Evolutionary conservation across 2,113 vertebrate genomes (phyloP), one percentile per base, ranked within the genome.

Genomic region (Ploceus nigricollis): DNA sequence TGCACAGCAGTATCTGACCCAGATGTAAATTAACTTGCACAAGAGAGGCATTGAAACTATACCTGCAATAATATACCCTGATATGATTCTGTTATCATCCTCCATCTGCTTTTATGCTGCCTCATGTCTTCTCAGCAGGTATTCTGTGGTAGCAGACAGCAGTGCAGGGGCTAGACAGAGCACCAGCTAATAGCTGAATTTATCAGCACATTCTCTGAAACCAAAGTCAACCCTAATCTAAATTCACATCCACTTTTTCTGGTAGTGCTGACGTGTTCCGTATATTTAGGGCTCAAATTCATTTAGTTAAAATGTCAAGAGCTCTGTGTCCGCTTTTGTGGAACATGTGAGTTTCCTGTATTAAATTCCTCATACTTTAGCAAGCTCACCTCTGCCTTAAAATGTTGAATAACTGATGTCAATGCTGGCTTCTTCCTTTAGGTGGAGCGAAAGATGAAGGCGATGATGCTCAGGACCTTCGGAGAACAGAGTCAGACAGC

Each of bases 401-500:
- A 91, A 73, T 72, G 68, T 21, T 39, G 17, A 81, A 54, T 75
- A 63, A 87, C 27, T 13, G 12, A 16, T 53, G 71, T 64, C 64
- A 87, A 1, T 93, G 42, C 37, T 93, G 88, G 20, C 23, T 92
- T 61, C 47, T 91, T 79, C 61, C 93, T 90, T 92, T 93, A 99
- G 99, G 98, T 95, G 98, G 98, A 78, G 99, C 98, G 6, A 98
- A 98, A 97, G 99, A 99, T 31, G 99, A 99, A 89, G 97, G 97
- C 0, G 99, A 99, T 0, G 99, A 99, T 30, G 88, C 95, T 33
- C 98, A 98, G 78, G 99, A 99, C 85, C 98, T 99, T 60, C 98
- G 99, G 92, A 98, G 99, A 88, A 99, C 99, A 2, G 99, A 99
- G 73, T 99, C 99, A 0, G 99, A 99, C 93, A 98, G 99, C 35